Evolutionary conservation across 2,797 vertebrate genomes (phyloP).

Genomic region (Phoeniculus purpureus): DNA sequence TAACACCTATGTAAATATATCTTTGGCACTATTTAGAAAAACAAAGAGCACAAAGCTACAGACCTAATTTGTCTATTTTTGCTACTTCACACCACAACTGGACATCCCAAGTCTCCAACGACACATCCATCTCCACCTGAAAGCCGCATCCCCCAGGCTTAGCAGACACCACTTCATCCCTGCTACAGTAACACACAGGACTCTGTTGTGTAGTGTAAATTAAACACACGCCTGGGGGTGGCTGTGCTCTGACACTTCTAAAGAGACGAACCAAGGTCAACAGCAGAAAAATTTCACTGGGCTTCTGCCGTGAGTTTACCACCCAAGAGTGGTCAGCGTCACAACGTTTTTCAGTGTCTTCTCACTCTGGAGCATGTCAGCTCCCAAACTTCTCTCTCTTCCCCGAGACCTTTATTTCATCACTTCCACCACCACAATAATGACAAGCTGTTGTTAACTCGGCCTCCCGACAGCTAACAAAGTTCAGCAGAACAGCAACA

Average conservation of each 20-base stretch:
- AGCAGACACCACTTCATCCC: background rate
- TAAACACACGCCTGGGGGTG: background rate
- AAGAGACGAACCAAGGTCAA: background rate
- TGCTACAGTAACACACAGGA: background rate
- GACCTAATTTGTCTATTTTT: slow-evolving; percentile 1
- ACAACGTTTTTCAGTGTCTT: background rate
- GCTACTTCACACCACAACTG: background rate
- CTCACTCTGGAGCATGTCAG: background rate
- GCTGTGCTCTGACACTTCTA: background rate
- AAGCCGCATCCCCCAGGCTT: background rate
- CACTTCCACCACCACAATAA: background rate
- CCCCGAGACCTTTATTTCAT: background rate
- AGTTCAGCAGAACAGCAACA: background rate
- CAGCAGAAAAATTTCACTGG: background rate
- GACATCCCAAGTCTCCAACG: background rate
- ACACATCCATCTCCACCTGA: background rate
- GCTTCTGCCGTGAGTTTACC: background rate
- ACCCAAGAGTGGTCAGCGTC: background rate
- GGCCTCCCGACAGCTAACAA: background rate
- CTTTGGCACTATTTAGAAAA: background rate
- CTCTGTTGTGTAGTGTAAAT: background rate
- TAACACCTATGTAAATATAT: background rate
- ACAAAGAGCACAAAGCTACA: background rate
- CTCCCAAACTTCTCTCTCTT: background rate
- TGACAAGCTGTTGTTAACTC: background rate